Evolutionary conservation across 2,113 vertebrate genomes (phyloP), one percentile per base, ranked within the genome.

Genomic region (Seriola rivoliana): DNA sequence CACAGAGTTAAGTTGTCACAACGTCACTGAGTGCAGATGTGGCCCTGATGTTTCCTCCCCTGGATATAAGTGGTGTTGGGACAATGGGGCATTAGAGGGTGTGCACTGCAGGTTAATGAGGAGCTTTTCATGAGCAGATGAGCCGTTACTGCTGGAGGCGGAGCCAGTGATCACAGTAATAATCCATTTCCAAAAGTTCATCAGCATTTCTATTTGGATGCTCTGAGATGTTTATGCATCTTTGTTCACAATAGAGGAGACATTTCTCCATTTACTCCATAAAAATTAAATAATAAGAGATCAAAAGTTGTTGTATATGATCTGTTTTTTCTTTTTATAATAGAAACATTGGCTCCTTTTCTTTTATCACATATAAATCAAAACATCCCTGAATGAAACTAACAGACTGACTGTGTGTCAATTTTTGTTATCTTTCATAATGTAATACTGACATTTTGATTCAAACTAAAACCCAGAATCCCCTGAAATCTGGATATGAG

Each of bases 91-190:
- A 50, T 75, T n/a, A 42, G 29, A 79, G 67, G 84, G 74, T 60
- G 80, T 65, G 65, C 23, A 68, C 59, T 46, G 23, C 38, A 68
- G 55, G 42, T 82, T 63, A 71, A 86, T 52, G 75, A 29, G 46
- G 55, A 38, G 14, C 82, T 60, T 82, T 92, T 84, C 63, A 67
- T 42, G n/a, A 50, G 14, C 23, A 3, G 44, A 84, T 64, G 80
- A 66, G 77, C 38, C 17, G 11, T 80, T 40, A 64, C 0, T 62
- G 71, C 9, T 38, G 59, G 63, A 57, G 84, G 85, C 12, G 84
- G 72, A 84, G 84, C 60, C 71, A 74, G 10, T 29, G 8, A 44
- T 74, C 32, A 67, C 16, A 60, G 36, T 1, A 65, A 70, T 3
- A 12, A 9, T 25, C 25, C 13, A 42, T 50, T 55, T 60, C 0